These are phyloP conservation scores for Drosophila lowei DNA, from an alignment of 1,140 invertebrate genomes.

Conservation along the genomic window DNA sequence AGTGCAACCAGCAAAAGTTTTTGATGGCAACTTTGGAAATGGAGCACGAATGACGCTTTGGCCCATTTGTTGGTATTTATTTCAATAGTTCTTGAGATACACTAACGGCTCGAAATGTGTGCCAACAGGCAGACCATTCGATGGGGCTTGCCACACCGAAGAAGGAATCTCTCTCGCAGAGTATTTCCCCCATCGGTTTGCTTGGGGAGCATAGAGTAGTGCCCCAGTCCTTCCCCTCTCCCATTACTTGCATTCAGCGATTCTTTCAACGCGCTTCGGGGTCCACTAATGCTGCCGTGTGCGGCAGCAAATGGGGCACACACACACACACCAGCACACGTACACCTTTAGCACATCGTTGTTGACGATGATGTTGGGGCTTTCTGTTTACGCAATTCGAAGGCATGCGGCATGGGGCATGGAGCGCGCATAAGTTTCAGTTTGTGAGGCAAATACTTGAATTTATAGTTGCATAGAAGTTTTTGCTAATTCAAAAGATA, in stretches of 20 bases:
- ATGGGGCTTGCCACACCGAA: background rate
- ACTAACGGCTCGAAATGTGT: constrained; percentile 4
- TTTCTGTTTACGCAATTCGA: constrained; percentile 40
- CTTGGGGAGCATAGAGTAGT: background rate
- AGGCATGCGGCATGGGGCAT: no score
- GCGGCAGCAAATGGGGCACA: constrained; percentile 27
- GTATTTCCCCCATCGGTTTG: constrained; percentile 10
- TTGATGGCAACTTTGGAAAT: constrained; percentile 58
- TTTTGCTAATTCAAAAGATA: constrained; percentile 35
- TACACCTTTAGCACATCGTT: constrained; percentile 38
- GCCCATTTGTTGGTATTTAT: constrained; percentile 70
- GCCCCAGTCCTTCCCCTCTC: background rate
- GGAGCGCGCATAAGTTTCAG: constrained; percentile 50
- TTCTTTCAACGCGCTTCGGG: constrained; percentile 21
- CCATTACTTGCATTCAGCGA: constrained; percentile 18
- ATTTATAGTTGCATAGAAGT: constrained; percentile 49
- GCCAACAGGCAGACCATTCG: constrained; percentile 4
- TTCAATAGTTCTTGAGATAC: constrained; percentile 64
- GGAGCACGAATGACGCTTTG: constrained; percentile 57
- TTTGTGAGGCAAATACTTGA: constrained; percentile 56
- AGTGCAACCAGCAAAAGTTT: constrained; percentile 59
- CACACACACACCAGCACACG: background rate
- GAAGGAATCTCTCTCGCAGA: background rate
- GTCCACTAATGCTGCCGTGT: constrained; percentile 39
- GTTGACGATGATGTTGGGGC: constrained; percentile 11